Conservation (phyloP, 1,140 invertebrate species). For the Dreissena rostriformis region DNA sequence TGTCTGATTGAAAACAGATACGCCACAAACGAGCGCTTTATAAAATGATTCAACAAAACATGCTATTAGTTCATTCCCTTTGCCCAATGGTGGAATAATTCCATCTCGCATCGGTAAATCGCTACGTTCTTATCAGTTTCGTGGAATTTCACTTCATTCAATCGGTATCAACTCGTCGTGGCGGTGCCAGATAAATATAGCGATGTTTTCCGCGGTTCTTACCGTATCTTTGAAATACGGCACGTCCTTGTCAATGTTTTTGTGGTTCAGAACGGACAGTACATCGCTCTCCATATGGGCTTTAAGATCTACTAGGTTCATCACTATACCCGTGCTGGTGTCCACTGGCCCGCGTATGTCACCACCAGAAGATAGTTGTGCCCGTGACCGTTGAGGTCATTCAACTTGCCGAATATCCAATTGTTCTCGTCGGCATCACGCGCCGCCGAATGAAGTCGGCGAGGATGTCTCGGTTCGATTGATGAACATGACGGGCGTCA, state of each 20-base stretch:
- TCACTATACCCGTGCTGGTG: constrained; percentile 95
- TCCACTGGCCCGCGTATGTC: constrained; percentile 91
- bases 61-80: too few relatives aligned
- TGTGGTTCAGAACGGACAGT: constrained; percentile 93
- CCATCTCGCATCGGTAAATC: constrained; percentile 85
- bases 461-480: constrained; percentile 84
- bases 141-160: constrained; percentile 96
- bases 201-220: constrained; percentile 95
- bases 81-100: too few relatives aligned
- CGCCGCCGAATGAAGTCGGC: constrained; percentile 89
- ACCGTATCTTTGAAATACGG: constrained; percentile 90
- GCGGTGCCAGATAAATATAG: constrained; percentile 95
- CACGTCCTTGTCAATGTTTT: constrained; percentile 97
- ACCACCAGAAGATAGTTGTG: constrained; percentile 97
- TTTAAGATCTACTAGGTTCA: constrained; percentile 96
- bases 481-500: constrained; percentile 81
- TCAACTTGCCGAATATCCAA: constrained; percentile 96
- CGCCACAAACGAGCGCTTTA: too few relatives aligned
- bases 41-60: too few relatives aligned
- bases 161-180: constrained; percentile 84
- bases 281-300: constrained; percentile 91
- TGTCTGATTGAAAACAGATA: too few relatives aligned
- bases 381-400: constrained; percentile 97
- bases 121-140: constrained; percentile 99
- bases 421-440: constrained; percentile 87